Conservation (phyloP, 1,140 invertebrate genomes). For the Riptortus pedestris region DNA sequence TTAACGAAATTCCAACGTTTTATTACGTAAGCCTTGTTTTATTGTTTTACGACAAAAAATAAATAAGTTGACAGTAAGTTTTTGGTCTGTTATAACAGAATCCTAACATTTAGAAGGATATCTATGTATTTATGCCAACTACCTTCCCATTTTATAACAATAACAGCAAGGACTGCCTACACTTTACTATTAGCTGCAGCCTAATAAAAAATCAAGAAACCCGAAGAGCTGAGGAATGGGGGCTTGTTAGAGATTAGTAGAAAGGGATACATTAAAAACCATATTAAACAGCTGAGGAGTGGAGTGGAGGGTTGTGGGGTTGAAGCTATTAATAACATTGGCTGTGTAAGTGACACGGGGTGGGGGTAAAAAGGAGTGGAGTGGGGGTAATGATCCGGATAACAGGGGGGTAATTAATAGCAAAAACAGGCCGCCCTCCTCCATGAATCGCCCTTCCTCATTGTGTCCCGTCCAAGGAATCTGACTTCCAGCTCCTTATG, state of each 20-base stretch:
- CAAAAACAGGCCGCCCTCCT: slow-evolving; percentile 14
- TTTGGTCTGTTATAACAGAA: too few relatives aligned
- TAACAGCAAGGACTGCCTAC: background rate
- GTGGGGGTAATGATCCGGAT: slow-evolving; percentile 21
- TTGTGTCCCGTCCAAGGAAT: background rate
- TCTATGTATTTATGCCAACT: too few relatives aligned
- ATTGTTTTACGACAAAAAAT: too few relatives aligned
- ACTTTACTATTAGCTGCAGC: background rate
- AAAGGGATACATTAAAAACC: slow-evolving; percentile 16
- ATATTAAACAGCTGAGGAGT: slow-evolving; percentile 15
- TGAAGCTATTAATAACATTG: slow-evolving; percentile 24
- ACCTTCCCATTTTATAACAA: background rate
- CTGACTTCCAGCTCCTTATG: background rate
- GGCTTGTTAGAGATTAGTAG: background rate
- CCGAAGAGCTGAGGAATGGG: background rate
- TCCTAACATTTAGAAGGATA: too few relatives aligned
- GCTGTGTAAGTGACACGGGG: slow-evolving; percentile 22
- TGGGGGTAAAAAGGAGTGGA: slow-evolving; percentile 12
- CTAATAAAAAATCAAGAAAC: background rate
- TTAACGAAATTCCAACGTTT: too few relatives aligned
- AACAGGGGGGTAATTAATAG: slow-evolving; percentile 22
- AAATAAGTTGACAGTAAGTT: too few relatives aligned
- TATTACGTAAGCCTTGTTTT: too few relatives aligned
- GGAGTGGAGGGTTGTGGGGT: background rate
- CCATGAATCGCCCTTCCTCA: background rate